Conservation (phyloP, 2,888 invertebrate species). For the Rotaria macrura region DNA sequence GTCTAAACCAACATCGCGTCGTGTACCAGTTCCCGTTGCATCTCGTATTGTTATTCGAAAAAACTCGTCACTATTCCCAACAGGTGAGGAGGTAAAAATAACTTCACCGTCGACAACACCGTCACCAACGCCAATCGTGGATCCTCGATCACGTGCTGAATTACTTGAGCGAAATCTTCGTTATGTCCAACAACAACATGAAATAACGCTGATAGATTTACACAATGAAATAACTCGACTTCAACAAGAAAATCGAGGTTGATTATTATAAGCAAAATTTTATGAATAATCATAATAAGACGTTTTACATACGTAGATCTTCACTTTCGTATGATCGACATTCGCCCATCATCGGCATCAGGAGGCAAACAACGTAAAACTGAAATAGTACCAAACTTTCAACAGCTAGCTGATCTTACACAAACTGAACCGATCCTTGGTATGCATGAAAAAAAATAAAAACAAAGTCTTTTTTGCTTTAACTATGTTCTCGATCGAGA, state of each 20-base stretch:
- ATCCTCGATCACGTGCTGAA: not conserved
- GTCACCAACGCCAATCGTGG: not conserved
- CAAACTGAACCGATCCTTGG: not conserved
- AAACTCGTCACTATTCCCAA: not conserved
- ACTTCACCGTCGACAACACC: not conserved
- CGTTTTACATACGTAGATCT: not conserved
- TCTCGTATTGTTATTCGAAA: not conserved
- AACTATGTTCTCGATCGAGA: not conserved
- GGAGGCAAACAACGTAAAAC: not conserved
- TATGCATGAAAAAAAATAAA: not conserved
- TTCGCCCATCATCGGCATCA: not conserved
- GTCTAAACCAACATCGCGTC: not conserved
- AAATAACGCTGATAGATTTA: not conserved
- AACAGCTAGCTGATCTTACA: not conserved
- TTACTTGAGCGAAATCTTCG: not conserved
- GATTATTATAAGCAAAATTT: not conserved
- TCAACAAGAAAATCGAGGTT: constrained; percentile 4
- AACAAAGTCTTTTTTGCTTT: not conserved
- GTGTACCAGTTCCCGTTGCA: not conserved
- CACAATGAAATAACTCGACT: not conserved
- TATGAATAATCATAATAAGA: not conserved
- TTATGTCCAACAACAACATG: constrained; percentile 20
- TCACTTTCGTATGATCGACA: constrained; percentile 4
- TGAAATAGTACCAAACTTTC: not conserved
- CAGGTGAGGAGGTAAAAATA: not conserved